Evolutionary conservation across 1,140 invertebrate species (phyloP), one percentile per base, ranked within the genome.

Genomic region (Epicauta chinensis): DNA sequence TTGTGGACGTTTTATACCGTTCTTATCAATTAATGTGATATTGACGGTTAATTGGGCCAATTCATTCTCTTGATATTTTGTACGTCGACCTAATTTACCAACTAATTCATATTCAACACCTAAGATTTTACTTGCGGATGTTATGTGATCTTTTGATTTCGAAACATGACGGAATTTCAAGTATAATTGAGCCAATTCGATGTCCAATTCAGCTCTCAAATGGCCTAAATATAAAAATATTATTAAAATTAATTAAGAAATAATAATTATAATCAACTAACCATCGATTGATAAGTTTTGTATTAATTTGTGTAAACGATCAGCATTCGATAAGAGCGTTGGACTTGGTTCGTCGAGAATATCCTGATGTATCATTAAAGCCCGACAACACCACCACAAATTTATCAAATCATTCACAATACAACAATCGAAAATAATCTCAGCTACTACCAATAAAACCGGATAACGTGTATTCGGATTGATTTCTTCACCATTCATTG

Each of bases 41-140:
- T 80, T 75, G 0, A 97, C 66, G 13, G 84, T 79, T 30, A 97
- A 71, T 64, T 97, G 94, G 0, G 94, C 79, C 15, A 91, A 71
- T 34, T 85, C 77, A 43, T 84, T 81, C 59, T 84, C 74, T 71
- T 98, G 94, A 70, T 82, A 94, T 64, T 85, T 87, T 12, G 93
- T 97, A 51, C 94, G 76, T 70, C 91, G 92, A 6, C 94, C 94
- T 39, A 97, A 69, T 11, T 83, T 75, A 55, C 90, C 89, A 79
- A 68, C 16, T 58, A 74, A 71, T 60, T 84, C 74, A 16, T 92
- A 71, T 38, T 79, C 76, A 38, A 94, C 66, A 36, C 81, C 77
- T 16, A 85, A 71, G 16, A 80, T 57, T 12, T 78, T 67, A 60
- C 76, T 75, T 1, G 86, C 83, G 49, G 72, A 71, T 14, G 79